Percentiles rank a stretch among this genome's conserved stretches.
Evolutionary conservation across 2,888 invertebrate species (phyloP).

Genomic region (Netelia inedita): DNA sequence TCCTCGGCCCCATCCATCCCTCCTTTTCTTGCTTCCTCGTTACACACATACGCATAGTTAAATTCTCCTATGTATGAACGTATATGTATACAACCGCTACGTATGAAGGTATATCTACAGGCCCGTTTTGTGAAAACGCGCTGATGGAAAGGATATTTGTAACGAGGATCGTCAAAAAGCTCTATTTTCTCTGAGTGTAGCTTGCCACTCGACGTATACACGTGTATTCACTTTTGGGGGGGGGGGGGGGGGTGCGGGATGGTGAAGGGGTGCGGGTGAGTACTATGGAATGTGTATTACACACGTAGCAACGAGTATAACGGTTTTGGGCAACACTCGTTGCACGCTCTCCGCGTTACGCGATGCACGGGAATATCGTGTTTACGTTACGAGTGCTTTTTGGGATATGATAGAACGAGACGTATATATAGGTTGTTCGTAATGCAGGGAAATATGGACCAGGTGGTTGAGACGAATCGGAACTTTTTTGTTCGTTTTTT

Average conservation of each 20-base stretch:
- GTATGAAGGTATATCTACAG: background rate
- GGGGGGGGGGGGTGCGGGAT: background rate
- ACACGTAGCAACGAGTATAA: conserved; percentile 12
- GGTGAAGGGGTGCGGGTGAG: too few relatives aligned
- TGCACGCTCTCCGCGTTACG: conserved; percentile 10
- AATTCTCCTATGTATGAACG: background rate
- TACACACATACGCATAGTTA: conserved; percentile 6
- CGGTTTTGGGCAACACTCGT: background rate
- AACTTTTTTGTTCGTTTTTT: too few relatives aligned
- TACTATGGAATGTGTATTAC: background rate
- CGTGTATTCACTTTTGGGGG: background rate
- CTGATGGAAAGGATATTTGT: conserved; percentile 2
- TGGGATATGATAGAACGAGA: background rate
- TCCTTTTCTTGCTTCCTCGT: conserved; percentile 28
- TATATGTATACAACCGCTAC: background rate
- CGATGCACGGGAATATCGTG: conserved; percentile 44
- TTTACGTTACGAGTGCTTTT: conserved; percentile 35
- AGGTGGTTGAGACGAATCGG: background rate
- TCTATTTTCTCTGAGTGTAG: background rate
- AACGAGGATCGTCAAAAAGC: background rate
- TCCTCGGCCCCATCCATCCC: background rate
- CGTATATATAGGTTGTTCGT: background rate
- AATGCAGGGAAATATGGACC: background rate
- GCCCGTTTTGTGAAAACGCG: background rate
- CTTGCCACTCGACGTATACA: background rate